Percentiles rank a stretch among this genome's conserved stretches.
These are phyloP conservation scores for Cheilosia soror DNA, from an alignment of 2,888 invertebrate genomes.

Conservation along the genomic window DNA sequence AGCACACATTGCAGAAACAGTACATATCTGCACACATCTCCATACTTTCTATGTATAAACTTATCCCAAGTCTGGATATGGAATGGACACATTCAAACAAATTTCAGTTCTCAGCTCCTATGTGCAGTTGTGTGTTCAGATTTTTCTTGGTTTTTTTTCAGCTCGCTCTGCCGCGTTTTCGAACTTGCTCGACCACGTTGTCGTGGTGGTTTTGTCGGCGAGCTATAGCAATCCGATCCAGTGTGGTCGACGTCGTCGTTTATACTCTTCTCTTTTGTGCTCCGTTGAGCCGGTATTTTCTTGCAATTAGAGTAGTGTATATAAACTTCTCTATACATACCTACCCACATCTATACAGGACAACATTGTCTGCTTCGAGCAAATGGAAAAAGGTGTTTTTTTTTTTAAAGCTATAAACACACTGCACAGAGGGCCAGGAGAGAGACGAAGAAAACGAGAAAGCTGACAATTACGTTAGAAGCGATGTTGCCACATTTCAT, in stretches of 20 bases:
- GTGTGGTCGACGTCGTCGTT: constrained; percentile 29
- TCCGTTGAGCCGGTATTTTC: constrained; percentile 51
- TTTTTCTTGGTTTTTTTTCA: constrained; percentile 32
- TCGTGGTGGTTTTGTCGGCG: constrained; percentile 41
- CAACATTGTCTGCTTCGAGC: constrained; percentile 28
- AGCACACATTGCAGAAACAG: background rate
- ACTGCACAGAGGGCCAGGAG: background rate
- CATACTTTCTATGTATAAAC: background rate
- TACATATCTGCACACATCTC: background rate
- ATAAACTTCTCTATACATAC: constrained; percentile 1
- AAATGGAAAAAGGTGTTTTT: constrained; percentile 38
- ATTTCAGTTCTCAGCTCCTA: background rate
- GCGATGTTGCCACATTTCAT: constrained; percentile 53
- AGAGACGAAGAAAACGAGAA: constrained; percentile 46
- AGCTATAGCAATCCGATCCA: constrained; percentile 34
- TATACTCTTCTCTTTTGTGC: constrained; percentile 29
- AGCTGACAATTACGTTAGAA: constrained; percentile 50
- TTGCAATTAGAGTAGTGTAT: constrained; percentile 47
- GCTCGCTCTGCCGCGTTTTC: constrained; percentile 5
- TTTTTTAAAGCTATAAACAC: constrained; percentile 39
- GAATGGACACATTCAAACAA: background rate
- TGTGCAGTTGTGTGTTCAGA: constrained; percentile 31
- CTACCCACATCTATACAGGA: background rate
- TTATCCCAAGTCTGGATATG: background rate
- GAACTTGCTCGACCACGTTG: constrained; percentile 16